phyloP scores from a whole-genome alignment of 35 echinoderm and acorn worm genomes.

The Anneissia japonica region DNA sequence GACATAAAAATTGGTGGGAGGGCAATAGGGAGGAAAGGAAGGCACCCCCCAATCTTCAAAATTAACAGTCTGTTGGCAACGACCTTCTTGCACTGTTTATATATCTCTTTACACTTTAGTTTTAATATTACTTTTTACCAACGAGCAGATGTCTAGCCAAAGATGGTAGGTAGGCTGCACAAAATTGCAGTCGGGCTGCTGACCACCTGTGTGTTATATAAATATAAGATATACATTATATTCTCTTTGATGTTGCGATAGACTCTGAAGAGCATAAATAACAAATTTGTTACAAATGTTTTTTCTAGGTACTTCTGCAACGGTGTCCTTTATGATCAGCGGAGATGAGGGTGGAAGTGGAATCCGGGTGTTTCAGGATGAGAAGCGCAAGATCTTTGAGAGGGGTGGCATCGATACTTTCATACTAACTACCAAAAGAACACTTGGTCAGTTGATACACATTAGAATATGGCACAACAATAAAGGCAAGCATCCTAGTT shows the following conservation, averaged over 20 bases:
- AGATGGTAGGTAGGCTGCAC: too few relatives aligned
- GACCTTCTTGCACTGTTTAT: too few relatives aligned
- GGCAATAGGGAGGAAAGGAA: too few relatives aligned
- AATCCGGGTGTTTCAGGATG: slow-evolving; percentile 67
- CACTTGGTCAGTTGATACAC: slow-evolving; percentile 72
- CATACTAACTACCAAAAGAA: slow-evolving; percentile 47
- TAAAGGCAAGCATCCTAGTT: slow-evolving; percentile 60
- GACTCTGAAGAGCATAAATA: background rate
- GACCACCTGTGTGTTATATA: too few relatives aligned
- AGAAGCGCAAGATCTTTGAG: slow-evolving; percentile 64
- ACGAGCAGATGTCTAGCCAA: too few relatives aligned
- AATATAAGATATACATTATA: too few relatives aligned
- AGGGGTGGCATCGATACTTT: slow-evolving; percentile 73
- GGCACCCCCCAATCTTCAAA: too few relatives aligned
- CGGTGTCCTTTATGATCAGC: slow-evolving; percentile 72
- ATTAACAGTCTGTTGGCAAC: too few relatives aligned
- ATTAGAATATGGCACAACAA: slow-evolving; percentile 90
- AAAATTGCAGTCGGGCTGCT: too few relatives aligned
- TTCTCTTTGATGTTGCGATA: background rate
- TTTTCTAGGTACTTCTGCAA: slow-evolving; percentile 60
- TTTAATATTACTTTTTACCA: too few relatives aligned
- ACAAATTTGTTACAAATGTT: background rate
- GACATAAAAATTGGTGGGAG: too few relatives aligned
- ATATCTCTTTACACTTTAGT: too few relatives aligned
- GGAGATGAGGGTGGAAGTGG: slow-evolving; percentile 64